A percentile compares a stretch with the other conserved stretches of the same genome.
Evolutionary conservation across 2,113 vertebrate genomes (phyloP).

Genomic region (Neotoma lepida): DNA sequence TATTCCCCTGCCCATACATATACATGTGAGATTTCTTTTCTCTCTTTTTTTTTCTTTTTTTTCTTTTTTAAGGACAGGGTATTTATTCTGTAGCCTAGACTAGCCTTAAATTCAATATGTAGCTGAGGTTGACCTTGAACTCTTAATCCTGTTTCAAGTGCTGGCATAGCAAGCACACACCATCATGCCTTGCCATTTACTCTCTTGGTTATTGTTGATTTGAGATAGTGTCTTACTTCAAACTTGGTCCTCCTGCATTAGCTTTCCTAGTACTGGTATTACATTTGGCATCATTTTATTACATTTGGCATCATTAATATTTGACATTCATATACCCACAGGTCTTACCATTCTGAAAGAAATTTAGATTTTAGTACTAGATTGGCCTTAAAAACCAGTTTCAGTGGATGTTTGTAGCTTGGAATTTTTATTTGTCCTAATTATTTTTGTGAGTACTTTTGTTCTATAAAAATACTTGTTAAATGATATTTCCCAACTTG

Average conservation of each 20-base stretch:
- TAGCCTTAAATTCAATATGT: not conserved
- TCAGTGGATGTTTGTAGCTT: not conserved
- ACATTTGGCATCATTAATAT: not conserved
- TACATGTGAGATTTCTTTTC: not conserved
- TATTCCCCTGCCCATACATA: not conserved
- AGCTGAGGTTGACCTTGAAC: not conserved
- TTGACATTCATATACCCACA: not conserved
- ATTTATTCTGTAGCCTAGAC: not conserved
- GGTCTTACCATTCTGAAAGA: not conserved
- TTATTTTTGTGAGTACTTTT: not conserved
- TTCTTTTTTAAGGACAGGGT: not conserved
- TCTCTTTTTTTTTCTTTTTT: not conserved
- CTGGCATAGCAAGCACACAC: not conserved
- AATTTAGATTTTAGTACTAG: not conserved
- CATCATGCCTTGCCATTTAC: not conserved
- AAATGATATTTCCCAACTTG: not conserved
- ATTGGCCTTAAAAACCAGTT: not conserved
- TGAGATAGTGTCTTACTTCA: not conserved
- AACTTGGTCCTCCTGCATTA: not conserved
- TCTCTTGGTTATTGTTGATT: not conserved
- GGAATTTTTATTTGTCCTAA: not conserved
- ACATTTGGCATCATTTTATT: not conserved
- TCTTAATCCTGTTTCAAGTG: not conserved
- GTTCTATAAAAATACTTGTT: conserved; percentile 9
- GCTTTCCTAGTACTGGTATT: not conserved